These are phyloP conservation scores for Andrena flavipes DNA, from an alignment of 2,888 invertebrate species.

Conservation along the genomic window DNA sequence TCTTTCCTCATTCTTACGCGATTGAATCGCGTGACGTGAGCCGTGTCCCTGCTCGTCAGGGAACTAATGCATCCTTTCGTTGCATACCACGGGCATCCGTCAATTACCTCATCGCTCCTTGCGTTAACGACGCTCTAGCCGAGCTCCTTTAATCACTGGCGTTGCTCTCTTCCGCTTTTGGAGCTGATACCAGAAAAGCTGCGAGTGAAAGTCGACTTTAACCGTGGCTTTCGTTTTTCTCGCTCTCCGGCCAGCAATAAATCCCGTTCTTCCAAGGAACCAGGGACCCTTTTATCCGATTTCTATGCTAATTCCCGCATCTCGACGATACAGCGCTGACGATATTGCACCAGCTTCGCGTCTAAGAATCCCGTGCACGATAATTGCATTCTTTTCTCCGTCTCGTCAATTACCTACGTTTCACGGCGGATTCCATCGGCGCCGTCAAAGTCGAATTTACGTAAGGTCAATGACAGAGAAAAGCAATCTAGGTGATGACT, in stretches of 20 bases:
- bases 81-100: neutral
- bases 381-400: conserved; percentile 1
- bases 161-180: conserved; percentile 7
- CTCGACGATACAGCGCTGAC: too few relatives aligned
- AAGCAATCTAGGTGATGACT: conserved; percentile 38
- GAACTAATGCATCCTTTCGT: neutral
- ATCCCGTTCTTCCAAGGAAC: too few relatives aligned
- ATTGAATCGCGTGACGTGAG: neutral
- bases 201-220: conserved; percentile 39
- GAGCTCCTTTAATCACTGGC: neutral
- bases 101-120: conserved; percentile 3
- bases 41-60: neutral
- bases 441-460: conserved; percentile 29
- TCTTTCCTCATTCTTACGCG: conserved; percentile 1
- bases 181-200: neutral
- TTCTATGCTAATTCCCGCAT: too few relatives aligned
- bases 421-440: neutral
- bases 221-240: conserved; percentile 4
- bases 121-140: neutral
- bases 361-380: neutral
- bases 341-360: neutral
- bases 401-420: neutral
- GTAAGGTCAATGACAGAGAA: conserved; percentile 36
- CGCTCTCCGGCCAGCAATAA: neutral
- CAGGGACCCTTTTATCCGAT: too few relatives aligned